Base-by-base conservation (phyloP, 1,140 invertebrate genomes). In the Drosophila dunni region DNA sequence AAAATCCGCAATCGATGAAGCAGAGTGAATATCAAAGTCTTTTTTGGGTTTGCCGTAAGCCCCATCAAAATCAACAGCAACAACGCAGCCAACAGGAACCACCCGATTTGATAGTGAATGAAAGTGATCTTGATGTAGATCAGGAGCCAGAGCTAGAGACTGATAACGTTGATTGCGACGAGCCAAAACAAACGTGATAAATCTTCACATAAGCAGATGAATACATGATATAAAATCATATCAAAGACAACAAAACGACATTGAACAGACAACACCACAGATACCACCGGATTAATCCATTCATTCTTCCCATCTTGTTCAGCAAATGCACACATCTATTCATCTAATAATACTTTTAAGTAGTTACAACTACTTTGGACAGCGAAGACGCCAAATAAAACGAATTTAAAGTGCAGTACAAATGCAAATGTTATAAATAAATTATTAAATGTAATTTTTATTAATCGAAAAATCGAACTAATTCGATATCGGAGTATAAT, bases 1-100 rank as follows among this genome's bases (percentile, higher is more conserved):
- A 98, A 92, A 99, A 99, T 92, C 95, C 96, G 0, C 94, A 95
- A 44, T 98, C 97, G n/a, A 99, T 99, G 98, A 88, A 92, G 13
- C 91, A 92, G 44, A 92, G 90, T 50, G 91, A 92, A 80, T 92
- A 92, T 34, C 76, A 91, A 33, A 92, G 91, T 34, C 40, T 92
- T 0, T 92, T 92, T 60, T 92, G 91, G 85, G 72, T 92, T 7
- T 92, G 91, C 15, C 84, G 84, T 45, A 92, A 92, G 60, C 80
- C 61, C 48, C 7, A 67, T 65, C 15, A 56, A 38, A 7, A 57
- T 34, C 17, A 78, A 53, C 45, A 67, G 50, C 64, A 77, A 7
- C 29, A 70, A 11, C 53, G 36, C 33, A n/a, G 34, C 38, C 10
- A 75, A 50, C 56, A 71, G 24, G 83, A 86, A 58, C 83, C 83